These are phyloP conservation scores for Tragelaphus imberbis DNA, from an alignment of 2,113 vertebrate genomes.

Conservation along the genomic window DNA sequence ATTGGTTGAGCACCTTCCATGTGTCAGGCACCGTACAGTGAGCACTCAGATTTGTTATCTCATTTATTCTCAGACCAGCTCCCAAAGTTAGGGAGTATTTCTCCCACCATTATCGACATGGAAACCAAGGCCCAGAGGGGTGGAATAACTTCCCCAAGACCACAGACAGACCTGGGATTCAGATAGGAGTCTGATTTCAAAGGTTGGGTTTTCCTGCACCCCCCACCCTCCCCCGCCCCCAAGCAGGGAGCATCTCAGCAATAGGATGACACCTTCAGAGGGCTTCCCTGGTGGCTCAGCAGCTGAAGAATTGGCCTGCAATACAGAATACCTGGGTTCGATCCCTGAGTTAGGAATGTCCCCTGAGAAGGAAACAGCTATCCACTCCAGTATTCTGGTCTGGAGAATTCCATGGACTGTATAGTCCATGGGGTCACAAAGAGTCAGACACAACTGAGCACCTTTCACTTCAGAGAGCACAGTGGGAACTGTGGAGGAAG, in stretches of 20 bases:
- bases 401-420: neutral
- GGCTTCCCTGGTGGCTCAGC: neutral
- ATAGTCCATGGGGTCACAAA: neutral
- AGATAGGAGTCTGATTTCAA: neutral
- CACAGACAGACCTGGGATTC: neutral
- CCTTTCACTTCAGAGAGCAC: neutral
- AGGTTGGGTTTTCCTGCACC: neutral
- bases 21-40: neutral
- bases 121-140: neutral
- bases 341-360: accelerated
- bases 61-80: neutral
- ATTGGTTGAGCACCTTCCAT: neutral
- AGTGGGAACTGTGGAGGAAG: neutral
- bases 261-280: neutral
- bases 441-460: accelerated
- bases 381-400: neutral
- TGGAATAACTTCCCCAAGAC: neutral
- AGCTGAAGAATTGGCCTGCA: neutral
- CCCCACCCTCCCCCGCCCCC: too few relatives aligned
- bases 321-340: neutral
- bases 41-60: neutral
- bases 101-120: neutral
- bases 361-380: neutral
- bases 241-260: neutral
- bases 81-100: neutral